Evolutionary conservation across 2,888 invertebrate species (phyloP).

Genomic region (Ormyrus labotus): DNA sequence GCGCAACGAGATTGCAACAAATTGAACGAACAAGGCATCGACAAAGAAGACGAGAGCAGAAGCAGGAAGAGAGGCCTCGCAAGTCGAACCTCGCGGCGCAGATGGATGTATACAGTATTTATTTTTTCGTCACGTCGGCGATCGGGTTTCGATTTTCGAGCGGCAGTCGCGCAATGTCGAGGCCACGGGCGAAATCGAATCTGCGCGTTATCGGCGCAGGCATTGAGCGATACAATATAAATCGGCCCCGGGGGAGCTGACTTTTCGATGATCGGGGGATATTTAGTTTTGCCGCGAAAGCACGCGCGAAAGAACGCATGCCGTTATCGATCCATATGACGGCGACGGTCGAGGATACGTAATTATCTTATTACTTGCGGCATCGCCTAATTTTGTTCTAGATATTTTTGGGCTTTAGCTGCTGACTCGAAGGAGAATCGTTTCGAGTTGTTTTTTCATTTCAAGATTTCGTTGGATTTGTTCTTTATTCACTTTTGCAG

Average conservation of each 20-base stretch:
- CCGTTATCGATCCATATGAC: neutral
- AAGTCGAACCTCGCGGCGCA: no score
- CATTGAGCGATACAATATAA: slow-evolving; percentile 6
- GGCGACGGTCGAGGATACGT: no score
- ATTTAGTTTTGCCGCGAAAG: slow-evolving; percentile 30
- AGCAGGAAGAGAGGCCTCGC: slow-evolving; percentile 16
- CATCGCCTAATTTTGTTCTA: no score
- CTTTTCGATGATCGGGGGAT: slow-evolving; percentile 7
- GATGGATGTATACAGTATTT: slow-evolving; percentile 18
- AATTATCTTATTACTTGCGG: no score
- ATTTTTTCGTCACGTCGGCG: slow-evolving; percentile 48
- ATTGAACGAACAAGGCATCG: neutral
- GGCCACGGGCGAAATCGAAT: slow-evolving; percentile 24
- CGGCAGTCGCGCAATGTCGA: slow-evolving; percentile 4
- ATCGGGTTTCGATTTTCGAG: slow-evolving; percentile 49
- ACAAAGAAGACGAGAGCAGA: neutral
- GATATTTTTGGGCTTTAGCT: no score
- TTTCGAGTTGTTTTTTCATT: no score
- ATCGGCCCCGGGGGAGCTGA: neutral
- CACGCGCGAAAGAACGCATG: slow-evolving; percentile 31
- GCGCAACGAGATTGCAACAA: no score
- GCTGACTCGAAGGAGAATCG: no score
- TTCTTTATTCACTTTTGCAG: no score
- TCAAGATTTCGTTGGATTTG: no score
- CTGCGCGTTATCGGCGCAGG: slow-evolving; percentile 23